Conservation (phyloP, 2,888 invertebrate species). For the Tetragonula carbonaria region DNA sequence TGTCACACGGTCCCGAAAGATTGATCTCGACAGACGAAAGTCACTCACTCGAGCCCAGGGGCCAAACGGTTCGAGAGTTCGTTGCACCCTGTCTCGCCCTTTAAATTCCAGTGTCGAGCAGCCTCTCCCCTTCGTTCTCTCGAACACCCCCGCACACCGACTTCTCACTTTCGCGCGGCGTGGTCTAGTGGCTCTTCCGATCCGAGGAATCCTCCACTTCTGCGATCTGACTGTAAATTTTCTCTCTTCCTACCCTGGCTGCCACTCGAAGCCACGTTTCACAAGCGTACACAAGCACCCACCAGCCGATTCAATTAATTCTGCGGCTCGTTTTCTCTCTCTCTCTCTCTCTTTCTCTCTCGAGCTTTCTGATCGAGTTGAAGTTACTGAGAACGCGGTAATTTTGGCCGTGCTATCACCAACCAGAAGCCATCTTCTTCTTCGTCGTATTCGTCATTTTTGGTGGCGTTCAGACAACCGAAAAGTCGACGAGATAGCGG, state of each 20-base stretch:
- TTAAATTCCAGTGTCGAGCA: conserved; percentile 49
- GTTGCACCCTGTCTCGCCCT: conserved; percentile 70
- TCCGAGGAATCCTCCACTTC: conserved; percentile 65
- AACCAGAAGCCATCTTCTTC: conserved; percentile 57
- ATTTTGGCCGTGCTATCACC: conserved; percentile 50
- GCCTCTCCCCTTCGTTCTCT: conserved; percentile 38
- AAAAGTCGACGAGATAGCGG: conserved; percentile 76
- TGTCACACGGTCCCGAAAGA: conserved; percentile 22
- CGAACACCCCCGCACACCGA: conserved; percentile 64
- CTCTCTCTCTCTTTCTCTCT: too few relatives aligned
- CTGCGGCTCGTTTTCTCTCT: neutral
- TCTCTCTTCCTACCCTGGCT: conserved; percentile 25
- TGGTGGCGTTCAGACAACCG: conserved; percentile 64
- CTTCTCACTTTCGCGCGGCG: conserved; percentile 58
- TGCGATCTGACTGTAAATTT: conserved; percentile 33
- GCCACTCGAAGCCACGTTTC: conserved; percentile 43
- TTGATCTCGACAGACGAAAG: conserved; percentile 30
- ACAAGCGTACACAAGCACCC: conserved; percentile 15
- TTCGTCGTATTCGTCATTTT: conserved; percentile 65
- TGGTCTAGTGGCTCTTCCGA: conserved; percentile 73
- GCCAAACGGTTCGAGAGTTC: conserved; percentile 61
- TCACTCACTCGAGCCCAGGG: conserved; percentile 35
- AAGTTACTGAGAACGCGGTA: conserved; percentile 35
- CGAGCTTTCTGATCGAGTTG: conserved; percentile 14
- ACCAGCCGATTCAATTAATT: conserved; percentile 36